A percentile compares a stretch with the other conserved stretches of the same genome.
phyloP scores from a whole-genome alignment of 2,888 invertebrate species.

The Tetanocera ferruginea region DNA sequence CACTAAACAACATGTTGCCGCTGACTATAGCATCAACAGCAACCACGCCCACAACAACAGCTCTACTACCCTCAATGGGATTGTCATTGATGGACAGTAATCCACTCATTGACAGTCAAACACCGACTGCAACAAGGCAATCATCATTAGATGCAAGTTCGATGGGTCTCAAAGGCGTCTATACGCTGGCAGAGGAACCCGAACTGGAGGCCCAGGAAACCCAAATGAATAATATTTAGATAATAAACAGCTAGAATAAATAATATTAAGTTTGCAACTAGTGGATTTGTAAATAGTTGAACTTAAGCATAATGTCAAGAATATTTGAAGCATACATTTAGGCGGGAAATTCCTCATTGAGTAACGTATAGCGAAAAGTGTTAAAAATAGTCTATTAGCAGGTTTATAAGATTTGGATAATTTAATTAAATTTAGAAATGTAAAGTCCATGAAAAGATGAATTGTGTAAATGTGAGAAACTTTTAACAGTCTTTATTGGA shows the following conservation, averaged over 20 bases:
- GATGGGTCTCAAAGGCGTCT: conserved; percentile 71
- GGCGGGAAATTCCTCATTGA: no score
- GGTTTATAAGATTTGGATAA: no score
- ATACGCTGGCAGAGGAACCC: conserved; percentile 73
- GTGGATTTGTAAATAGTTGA: background rate
- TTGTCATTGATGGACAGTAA: conserved; percentile 42
- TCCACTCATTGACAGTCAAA: conserved; percentile 53
- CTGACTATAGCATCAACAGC: conserved; percentile 45
- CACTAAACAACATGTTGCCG: conserved; percentile 49
- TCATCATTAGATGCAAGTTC: conserved; percentile 54
- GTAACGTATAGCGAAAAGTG: no score
- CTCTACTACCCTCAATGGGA: conserved; percentile 48
- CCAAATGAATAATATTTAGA: conserved; percentile 60
- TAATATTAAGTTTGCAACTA: background rate
- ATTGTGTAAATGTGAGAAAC: background rate
- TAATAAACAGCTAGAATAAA: conserved; percentile 2
- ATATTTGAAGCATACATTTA: background rate
- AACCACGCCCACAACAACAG: conserved; percentile 49
- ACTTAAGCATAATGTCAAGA: background rate
- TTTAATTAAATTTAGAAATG: no score
- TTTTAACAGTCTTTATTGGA: background rate
- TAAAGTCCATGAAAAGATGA: background rate
- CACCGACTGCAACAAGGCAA: conserved; percentile 51
- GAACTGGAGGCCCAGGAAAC: conserved; percentile 72
- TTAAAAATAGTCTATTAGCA: no score